Conservation (phyloP, 2,888 invertebrate species). For the Lycaena phlaeas region DNA sequence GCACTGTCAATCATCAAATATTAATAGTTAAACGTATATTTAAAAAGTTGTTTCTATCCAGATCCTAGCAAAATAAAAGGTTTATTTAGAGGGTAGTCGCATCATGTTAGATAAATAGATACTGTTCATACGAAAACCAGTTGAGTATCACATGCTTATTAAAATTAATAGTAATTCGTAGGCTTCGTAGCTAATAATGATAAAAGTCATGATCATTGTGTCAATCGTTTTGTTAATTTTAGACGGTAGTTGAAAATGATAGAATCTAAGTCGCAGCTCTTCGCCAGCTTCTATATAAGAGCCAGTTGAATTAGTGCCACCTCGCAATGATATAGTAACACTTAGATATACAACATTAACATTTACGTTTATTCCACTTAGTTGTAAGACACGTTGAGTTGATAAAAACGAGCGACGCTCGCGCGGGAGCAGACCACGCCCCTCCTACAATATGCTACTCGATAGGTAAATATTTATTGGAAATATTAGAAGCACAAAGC, state of each 20-base stretch:
- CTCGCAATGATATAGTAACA: constrained; percentile 58
- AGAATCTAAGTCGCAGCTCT: constrained; percentile 15
- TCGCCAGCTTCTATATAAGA: constrained; percentile 23
- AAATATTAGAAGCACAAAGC: constrained; percentile 21
- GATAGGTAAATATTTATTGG: constrained; percentile 19
- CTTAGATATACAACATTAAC: constrained; percentile 37
- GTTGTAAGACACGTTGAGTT: constrained; percentile 55
- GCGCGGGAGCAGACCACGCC: constrained; percentile 32
- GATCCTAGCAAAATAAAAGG: too few species aligned
- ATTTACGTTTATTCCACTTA: constrained; percentile 54
- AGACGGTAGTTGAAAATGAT: not conserved
- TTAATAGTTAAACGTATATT: too few species aligned
- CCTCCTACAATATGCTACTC: constrained; percentile 49
- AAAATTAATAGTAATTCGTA: too few species aligned
- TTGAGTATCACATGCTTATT: too few species aligned
- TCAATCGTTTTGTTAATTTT: too few species aligned
- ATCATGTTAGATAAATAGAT: not conserved
- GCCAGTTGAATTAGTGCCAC: constrained; percentile 51
- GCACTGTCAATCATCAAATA: too few species aligned
- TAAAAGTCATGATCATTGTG: too few species aligned
- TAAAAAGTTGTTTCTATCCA: too few species aligned
- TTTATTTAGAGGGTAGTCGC: too few species aligned
- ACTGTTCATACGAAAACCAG: too few species aligned
- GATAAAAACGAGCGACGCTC: constrained; percentile 34
- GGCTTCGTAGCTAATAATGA: too few species aligned